Evolutionary conservation across 2,888 invertebrate species (phyloP).

Genomic region (Chouioia cunea): DNA sequence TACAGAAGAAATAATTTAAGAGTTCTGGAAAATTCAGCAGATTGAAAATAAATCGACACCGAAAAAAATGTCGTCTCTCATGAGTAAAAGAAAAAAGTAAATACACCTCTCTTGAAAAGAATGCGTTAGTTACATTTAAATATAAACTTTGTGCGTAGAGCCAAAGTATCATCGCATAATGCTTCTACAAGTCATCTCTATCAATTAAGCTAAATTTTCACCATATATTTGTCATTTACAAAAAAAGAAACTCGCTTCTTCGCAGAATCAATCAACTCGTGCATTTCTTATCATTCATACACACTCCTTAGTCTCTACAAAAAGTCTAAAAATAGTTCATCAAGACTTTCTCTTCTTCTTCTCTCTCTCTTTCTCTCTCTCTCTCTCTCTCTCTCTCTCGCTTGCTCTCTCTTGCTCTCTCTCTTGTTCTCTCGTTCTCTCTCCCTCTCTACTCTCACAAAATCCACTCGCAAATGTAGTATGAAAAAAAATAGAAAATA

Average conservation of each 20-base stretch:
- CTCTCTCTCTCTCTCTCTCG: too few relatives aligned
- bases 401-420: too few relatives aligned
- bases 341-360: slow-evolving; percentile 1
- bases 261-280: not conserved
- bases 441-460: too few relatives aligned
- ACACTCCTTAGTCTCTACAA: slow-evolving; percentile 9
- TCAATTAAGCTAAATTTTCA: slow-evolving; percentile 39
- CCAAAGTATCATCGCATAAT: slow-evolving; percentile 6
- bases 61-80: slow-evolving; percentile 28
- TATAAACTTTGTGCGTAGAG: slow-evolving; percentile 16
- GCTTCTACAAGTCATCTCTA: slow-evolving; percentile 19
- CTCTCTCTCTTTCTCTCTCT: too few relatives aligned
- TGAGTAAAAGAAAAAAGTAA: slow-evolving; percentile 8
- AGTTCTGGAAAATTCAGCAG: slow-evolving; percentile 21
- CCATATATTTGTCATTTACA: slow-evolving; percentile 4
- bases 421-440: too few relatives aligned
- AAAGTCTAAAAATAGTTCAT: slow-evolving; percentile 17
- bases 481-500: too few relatives aligned
- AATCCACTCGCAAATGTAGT: too few relatives aligned
- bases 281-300: slow-evolving; percentile 3
- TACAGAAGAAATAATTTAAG: too few relatives aligned
- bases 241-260: slow-evolving; percentile 2
- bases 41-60: slow-evolving; percentile 39
- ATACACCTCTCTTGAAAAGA: slow-evolving; percentile 20
- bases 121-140: slow-evolving; percentile 34